A percentile compares a stretch with the other conserved stretches of the same genome.
phyloP scores from a whole-genome alignment of 2,888 invertebrate species.

The Julus scandinavius region DNA sequence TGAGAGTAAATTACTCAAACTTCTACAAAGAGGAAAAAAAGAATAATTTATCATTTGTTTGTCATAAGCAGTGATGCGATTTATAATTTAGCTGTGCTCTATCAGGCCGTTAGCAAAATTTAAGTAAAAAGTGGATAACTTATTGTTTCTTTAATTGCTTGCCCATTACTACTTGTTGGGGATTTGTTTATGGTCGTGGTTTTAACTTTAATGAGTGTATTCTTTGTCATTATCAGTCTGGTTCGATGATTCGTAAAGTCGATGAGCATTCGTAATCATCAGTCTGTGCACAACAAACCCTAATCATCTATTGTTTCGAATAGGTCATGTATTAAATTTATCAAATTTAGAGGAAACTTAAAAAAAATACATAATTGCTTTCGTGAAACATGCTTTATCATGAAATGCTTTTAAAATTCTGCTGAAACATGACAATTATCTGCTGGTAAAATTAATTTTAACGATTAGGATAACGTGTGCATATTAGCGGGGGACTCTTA shows the following conservation, averaged over 20 bases:
- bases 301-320: background rate
- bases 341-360: too few relatives aligned
- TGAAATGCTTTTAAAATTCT: too few relatives aligned
- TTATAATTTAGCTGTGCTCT: constrained; percentile 12
- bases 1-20: background rate
- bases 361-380: too few relatives aligned
- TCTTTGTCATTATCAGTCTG: background rate
- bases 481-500: background rate
- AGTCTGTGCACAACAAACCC: background rate
- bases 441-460: too few relatives aligned
- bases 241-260: background rate
- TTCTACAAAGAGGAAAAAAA: background rate
- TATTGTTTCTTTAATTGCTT: background rate
- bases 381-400: too few relatives aligned
- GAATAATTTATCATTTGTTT: background rate
- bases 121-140: background rate
- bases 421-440: too few relatives aligned
- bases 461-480: too few relatives aligned
- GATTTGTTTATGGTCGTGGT: background rate
- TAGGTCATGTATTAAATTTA: background rate
- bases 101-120: background rate
- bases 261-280: background rate
- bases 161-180: background rate
- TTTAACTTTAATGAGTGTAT: background rate
- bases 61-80: background rate